These are phyloP conservation scores for Labeo rohita DNA, from an alignment of 2,113 vertebrate species.

Conservation along the genomic window DNA sequence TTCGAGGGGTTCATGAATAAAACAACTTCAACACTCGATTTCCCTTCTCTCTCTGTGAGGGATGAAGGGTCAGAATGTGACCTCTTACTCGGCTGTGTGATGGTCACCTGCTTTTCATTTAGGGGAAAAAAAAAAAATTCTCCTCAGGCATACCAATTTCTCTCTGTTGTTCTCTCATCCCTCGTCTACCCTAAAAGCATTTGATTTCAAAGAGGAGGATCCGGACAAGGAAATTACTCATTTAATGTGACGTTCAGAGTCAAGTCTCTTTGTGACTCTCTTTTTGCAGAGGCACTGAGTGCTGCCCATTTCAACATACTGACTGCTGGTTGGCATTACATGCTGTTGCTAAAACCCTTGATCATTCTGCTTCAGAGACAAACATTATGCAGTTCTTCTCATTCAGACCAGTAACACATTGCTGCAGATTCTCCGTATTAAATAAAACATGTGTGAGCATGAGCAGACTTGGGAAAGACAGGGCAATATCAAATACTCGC, in stretches of 20 bases:
- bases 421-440: background rate
- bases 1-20: background rate
- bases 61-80: conserved; percentile 51
- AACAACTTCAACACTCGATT: conserved; percentile 9
- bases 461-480: background rate
- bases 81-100: conserved; percentile 57
- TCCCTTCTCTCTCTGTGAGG: background rate
- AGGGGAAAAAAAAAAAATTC: conserved; percentile 57
- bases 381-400: background rate
- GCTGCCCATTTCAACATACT: background rate
- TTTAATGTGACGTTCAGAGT: conserved; percentile 66
- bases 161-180: conserved; percentile 42
- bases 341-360: background rate
- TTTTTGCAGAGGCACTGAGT: background rate
- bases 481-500: background rate
- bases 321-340: background rate
- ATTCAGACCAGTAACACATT: background rate
- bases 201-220: conserved; percentile 69
- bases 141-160: conserved; percentile 71
- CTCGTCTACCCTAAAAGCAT: conserved; percentile 60
- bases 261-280: background rate
- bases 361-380: background rate
- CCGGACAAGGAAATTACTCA: conserved; percentile 74
- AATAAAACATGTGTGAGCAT: background rate
- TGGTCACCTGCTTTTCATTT: conserved; percentile 82